phyloP scores from a whole-genome alignment of 2,797 vertebrate species.

The Ceryle rudis region DNA sequence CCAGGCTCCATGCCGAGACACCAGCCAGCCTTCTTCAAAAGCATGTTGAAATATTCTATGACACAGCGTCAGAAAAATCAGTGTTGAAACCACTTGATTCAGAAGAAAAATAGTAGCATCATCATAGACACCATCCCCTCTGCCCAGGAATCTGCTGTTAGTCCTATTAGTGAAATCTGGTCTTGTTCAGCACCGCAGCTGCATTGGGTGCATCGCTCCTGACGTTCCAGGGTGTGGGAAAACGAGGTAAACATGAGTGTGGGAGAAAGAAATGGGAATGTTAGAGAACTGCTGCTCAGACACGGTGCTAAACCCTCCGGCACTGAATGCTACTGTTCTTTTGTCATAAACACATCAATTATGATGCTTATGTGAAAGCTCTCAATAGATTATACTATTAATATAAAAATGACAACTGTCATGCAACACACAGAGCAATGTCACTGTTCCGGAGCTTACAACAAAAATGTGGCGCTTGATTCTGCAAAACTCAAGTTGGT shows the following conservation, averaged over 20 bases:
- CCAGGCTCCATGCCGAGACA: accelerated
- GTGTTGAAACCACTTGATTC: not conserved
- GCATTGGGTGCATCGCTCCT: not conserved
- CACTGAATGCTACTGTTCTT: not conserved
- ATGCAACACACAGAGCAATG: not conserved
- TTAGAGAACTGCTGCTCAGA: not conserved
- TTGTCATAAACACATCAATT: slow-evolving; percentile 40
- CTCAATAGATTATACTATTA: not conserved
- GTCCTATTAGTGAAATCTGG: not conserved
- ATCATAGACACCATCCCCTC: not conserved
- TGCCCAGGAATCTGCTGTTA: not conserved
- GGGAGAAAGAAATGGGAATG: slow-evolving; percentile 13
- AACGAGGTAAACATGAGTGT: not conserved
- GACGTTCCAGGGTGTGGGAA: not conserved
- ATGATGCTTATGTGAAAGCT: not conserved
- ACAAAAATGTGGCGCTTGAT: not conserved
- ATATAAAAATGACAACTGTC: slow-evolving; percentile 42
- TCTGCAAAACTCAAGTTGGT: not conserved
- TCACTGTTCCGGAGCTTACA: not conserved
- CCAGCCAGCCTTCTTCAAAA: not conserved
- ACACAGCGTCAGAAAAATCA: not conserved
- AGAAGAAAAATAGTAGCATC: not conserved
- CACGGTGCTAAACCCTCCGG: not conserved
- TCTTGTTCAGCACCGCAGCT: not conserved
- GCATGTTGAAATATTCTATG: not conserved